phyloP scores from a whole-genome alignment of 2,797 vertebrate genomes.

The Lithobates pipiens region DNA sequence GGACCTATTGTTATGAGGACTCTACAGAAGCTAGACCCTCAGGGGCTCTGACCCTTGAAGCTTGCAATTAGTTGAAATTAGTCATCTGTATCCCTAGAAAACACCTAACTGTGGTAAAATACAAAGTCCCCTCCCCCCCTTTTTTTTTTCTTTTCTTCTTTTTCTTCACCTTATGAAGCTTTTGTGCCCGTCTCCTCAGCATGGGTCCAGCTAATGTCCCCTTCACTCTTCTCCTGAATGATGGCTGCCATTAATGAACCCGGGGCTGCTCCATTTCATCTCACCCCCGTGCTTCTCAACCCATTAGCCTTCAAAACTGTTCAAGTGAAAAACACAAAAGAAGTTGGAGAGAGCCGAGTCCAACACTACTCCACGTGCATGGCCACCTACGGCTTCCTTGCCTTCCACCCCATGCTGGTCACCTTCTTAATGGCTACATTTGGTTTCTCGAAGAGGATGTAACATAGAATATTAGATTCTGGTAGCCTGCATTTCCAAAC shows the following conservation, averaged over 20 bases:
- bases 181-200: slow-evolving; percentile 64
- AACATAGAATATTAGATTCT: background rate
- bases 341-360: background rate
- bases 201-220: slow-evolving; percentile 66
- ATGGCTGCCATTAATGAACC: slow-evolving; percentile 73
- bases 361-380: background rate
- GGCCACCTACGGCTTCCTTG: background rate
- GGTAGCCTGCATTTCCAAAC: too few relatives aligned
- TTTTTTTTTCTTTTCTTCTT: slow-evolving; percentile 8
- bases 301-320: slow-evolving; percentile 71
- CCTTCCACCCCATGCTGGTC: background rate
- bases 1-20: slow-evolving; percentile 71
- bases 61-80: slow-evolving; percentile 85
- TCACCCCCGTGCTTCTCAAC: slow-evolving; percentile 68
- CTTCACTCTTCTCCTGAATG: slow-evolving; percentile 66
- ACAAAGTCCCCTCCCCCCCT: slow-evolving; percentile 46
- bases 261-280: slow-evolving; percentile 66
- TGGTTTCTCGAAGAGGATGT: background rate
- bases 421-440: background rate
- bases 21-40: slow-evolving; percentile 69
- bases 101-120: slow-evolving; percentile 72
- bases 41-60: slow-evolving; percentile 75
- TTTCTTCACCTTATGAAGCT: slow-evolving; percentile 63
- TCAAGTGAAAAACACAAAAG: slow-evolving; percentile 63
- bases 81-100: slow-evolving; percentile 73